A percentile compares a stretch with the other conserved stretches of the same genome.
Evolutionary conservation across 2,797 vertebrate species (phyloP).

Genomic region (Chlorospingus flavigularis): DNA sequence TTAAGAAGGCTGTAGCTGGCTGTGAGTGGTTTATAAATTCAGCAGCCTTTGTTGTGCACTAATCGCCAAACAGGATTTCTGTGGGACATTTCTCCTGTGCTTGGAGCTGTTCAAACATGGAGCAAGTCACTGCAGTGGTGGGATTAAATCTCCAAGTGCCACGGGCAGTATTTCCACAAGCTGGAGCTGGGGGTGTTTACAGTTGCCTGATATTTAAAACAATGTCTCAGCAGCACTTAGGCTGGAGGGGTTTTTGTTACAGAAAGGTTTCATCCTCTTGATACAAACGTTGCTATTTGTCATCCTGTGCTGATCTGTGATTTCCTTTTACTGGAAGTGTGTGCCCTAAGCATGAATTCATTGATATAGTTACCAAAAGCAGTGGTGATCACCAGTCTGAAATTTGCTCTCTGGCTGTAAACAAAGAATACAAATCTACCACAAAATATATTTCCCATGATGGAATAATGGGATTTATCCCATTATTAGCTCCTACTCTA

Average conservation of each 20-base stretch:
- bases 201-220: not conserved
- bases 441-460: not conserved
- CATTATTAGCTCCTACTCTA: not conserved
- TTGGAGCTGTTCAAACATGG: not conserved
- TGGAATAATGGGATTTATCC: not conserved
- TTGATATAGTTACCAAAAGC: not conserved
- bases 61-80: not conserved
- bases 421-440: not conserved
- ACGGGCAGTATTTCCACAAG: fast-evolving
- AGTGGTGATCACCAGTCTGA: not conserved
- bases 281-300: not conserved
- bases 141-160: not conserved
- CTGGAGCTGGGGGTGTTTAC: not conserved
- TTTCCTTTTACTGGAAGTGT: not conserved
- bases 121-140: not conserved
- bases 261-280: not conserved
- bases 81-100: not conserved
- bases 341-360: not conserved
- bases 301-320: not conserved
- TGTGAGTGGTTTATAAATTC: not conserved
- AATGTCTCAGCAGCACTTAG: not conserved
- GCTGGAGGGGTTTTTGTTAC: not conserved
- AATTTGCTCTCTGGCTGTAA: not conserved
- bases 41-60: not conserved
- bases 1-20: not conserved